A percentile compares a stretch with the other conserved stretches of the same genome.
phyloP scores from a whole-genome alignment of 1,140 invertebrate genomes.

The Sesamia nonagrioides region DNA sequence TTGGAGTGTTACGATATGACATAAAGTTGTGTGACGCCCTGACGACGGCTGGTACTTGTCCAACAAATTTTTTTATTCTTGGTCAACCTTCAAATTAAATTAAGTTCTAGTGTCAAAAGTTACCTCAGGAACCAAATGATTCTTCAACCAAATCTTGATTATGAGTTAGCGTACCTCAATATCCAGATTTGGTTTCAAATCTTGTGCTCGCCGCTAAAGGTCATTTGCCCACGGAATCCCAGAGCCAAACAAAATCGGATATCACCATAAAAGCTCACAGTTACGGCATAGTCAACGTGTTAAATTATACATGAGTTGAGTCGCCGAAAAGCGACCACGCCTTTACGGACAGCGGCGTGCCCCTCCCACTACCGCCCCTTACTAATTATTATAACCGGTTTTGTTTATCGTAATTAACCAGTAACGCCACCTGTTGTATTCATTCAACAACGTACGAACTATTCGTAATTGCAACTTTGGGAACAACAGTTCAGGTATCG shows the following conservation, averaged over 20 bases:
- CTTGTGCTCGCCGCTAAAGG: neutral
- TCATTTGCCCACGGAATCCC: constrained; percentile 24
- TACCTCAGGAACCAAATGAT: too few species aligned
- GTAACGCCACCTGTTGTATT: constrained; percentile 76
- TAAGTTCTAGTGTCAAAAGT: neutral
- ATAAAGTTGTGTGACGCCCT: neutral
- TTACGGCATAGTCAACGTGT: constrained; percentile 64
- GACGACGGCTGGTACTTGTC: neutral
- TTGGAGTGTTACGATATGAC: neutral
- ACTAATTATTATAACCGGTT: constrained; percentile 84
- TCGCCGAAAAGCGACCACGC: constrained; percentile 81
- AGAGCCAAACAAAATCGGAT: constrained; percentile 26
- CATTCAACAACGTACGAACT: constrained; percentile 43
- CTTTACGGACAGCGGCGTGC: constrained; percentile 62
- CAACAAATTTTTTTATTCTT: neutral
- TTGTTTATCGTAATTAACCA: constrained; percentile 78
- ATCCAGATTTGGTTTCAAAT: neutral
- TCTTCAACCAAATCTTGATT: too few species aligned
- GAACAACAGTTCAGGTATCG: constrained; percentile 45
- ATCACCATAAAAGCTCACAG: constrained; percentile 46
- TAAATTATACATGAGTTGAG: constrained; percentile 82
- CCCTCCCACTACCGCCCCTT: constrained; percentile 76
- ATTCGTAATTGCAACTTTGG: constrained; percentile 47
- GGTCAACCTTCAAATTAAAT: neutral
- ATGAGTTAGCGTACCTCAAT: too few species aligned